These are phyloP conservation scores for Xanthia togata DNA, from an alignment of 2,888 invertebrate genomes.

Conservation along the genomic window DNA sequence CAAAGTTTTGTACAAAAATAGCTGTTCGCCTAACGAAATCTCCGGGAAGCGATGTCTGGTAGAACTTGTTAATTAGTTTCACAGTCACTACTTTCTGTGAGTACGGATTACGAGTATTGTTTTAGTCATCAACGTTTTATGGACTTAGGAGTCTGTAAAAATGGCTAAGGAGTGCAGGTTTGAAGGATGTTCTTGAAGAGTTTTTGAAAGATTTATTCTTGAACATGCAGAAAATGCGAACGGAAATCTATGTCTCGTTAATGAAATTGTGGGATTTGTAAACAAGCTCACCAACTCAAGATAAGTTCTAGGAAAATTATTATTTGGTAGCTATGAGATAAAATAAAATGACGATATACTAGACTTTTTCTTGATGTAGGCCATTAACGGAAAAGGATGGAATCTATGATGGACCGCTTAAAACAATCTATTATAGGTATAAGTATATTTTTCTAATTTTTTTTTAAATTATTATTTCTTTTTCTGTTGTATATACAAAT, in stretches of 20 bases:
- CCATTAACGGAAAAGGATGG: too few species aligned
- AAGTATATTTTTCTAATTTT: too few species aligned
- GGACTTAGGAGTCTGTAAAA: not conserved
- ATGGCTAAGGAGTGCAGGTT: not conserved
- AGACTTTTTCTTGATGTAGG: too few species aligned
- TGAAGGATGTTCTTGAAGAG: not conserved
- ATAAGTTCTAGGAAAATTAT: too few species aligned
- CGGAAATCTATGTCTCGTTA: not conserved
- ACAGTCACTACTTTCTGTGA: constrained; percentile 77
- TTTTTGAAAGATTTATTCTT: constrained; percentile 2
- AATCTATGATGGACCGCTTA: too few species aligned
- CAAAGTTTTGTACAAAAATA: constrained; percentile 77
- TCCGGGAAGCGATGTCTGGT: constrained; percentile 68
- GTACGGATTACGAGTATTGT: constrained; percentile 64
- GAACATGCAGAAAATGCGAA: not conserved
- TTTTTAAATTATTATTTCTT: too few species aligned
- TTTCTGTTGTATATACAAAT: too few species aligned
- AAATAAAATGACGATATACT: too few species aligned
- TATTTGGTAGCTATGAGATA: too few species aligned
- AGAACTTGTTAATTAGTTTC: constrained; percentile 87
- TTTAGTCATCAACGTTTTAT: constrained; percentile 28
- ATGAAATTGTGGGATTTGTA: not conserved
- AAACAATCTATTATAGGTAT: too few species aligned
- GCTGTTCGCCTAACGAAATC: constrained; percentile 82
- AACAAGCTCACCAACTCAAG: not conserved